These are phyloP conservation scores for Onychomys torridus DNA, from an alignment of 2,797 vertebrate species.

Conservation along the genomic window DNA sequence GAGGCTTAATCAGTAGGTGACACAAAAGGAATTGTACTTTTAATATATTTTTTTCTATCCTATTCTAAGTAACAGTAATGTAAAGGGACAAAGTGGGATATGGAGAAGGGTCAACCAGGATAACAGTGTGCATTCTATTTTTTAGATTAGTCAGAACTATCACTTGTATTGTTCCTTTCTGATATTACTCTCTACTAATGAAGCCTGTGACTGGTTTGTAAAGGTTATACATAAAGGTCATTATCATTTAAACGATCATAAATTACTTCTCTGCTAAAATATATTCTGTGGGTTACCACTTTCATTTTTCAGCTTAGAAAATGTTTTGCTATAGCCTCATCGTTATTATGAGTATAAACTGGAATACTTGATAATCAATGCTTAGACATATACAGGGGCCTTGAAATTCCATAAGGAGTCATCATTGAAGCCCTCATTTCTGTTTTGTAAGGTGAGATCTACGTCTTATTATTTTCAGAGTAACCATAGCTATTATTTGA, in stretches of 20 bases:
- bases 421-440: background rate
- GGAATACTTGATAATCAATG: background rate
- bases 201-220: background rate
- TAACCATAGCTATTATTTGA: background rate
- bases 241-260: slow-evolving; percentile 54
- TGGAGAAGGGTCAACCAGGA: background rate
- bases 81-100: background rate
- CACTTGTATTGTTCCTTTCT: background rate
- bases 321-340: background rate
- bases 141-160: background rate
- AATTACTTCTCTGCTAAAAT: background rate
- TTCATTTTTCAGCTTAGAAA: background rate
- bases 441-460: background rate
- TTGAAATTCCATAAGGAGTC: background rate
- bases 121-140: background rate
- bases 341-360: background rate
- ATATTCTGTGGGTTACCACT: background rate
- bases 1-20: background rate
- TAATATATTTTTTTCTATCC: background rate
- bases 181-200: background rate
- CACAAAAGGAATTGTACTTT: background rate
- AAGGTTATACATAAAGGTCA: background rate
- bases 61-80: slow-evolving; percentile 8
- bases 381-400: background rate
- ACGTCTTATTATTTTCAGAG: background rate